A percentile compares a stretch with the other conserved stretches of the same genome.
These are phyloP conservation scores for Yoshiicerus persimilis DNA, from an alignment of 1,140 invertebrate species.

Conservation along the genomic window DNA sequence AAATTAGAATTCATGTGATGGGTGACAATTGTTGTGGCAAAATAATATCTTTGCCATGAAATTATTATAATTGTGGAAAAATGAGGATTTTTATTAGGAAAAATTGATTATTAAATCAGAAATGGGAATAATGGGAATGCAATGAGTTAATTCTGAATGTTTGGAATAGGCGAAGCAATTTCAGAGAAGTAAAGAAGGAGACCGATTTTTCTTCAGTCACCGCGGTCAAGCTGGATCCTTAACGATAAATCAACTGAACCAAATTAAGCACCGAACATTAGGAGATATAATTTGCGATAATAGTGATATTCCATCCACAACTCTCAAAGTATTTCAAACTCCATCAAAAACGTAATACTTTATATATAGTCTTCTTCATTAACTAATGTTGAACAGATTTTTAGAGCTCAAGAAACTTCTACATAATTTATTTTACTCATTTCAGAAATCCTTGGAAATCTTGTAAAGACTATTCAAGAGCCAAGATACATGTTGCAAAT, in stretches of 20 bases:
- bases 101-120: too few relatives aligned
- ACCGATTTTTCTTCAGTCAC: conserved; percentile 47
- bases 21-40: too few relatives aligned
- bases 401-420: too few relatives aligned
- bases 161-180: conserved; percentile 38
- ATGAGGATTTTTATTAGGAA: too few relatives aligned
- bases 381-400: not conserved
- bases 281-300: conserved; percentile 45
- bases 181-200: conserved; percentile 19
- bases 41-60: too few relatives aligned
- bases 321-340: conserved; percentile 31
- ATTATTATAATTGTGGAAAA: too few relatives aligned
- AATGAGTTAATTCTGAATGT: conserved; percentile 51
- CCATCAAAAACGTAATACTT: not conserved
- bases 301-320: conserved; percentile 30
- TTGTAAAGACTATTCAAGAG: not conserved
- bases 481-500: not conserved
- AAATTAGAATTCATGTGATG: too few relatives aligned
- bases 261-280: conserved; percentile 33
- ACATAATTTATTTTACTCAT: not conserved
- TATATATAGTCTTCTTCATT: not conserved
- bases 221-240: conserved; percentile 50
- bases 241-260: conserved; percentile 34
- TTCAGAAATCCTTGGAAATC: not conserved
- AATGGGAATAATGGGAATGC: too few relatives aligned